A percentile compares a stretch with the other conserved stretches of the same genome.
Evolutionary conservation across 2,113 vertebrate species (phyloP).

Genomic region (Regulus satrapa): DNA sequence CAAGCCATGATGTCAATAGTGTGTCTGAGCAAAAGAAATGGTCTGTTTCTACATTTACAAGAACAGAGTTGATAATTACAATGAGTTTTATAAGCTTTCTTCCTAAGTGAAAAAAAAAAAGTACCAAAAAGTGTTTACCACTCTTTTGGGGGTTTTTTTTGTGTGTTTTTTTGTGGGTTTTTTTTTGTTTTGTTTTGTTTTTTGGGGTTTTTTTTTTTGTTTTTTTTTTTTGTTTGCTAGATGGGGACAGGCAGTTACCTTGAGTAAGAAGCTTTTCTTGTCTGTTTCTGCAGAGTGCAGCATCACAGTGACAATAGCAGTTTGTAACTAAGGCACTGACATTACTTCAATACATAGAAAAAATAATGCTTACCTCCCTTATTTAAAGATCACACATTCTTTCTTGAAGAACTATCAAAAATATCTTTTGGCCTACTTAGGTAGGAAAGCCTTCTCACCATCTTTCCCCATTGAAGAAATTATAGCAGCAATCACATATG

Average conservation of each 20-base stretch:
- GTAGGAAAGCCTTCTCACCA: not conserved
- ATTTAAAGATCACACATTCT: not conserved
- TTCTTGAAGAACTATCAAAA: not conserved
- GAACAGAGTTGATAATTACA: not conserved
- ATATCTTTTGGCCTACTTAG: not conserved
- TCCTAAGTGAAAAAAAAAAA: not conserved
- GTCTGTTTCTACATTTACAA: not conserved
- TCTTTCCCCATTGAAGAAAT: not conserved
- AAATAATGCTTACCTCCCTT: not conserved
- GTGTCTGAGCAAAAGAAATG: not conserved
- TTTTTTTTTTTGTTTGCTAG: not conserved
- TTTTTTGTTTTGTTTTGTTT: no score
- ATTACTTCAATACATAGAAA: not conserved
- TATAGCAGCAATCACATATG: not conserved
- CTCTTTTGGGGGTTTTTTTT: no score
- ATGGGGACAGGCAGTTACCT: not conserved
- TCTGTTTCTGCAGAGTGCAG: not conserved
- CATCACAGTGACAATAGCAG: not conserved
- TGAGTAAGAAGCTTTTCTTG: not conserved
- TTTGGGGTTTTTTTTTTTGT: no score
- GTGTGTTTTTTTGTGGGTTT: no score
- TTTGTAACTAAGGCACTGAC: not conserved
- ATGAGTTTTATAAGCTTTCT: not conserved
- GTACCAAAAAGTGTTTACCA: not conserved
- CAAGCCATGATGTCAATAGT: not conserved